Base-by-base conservation (phyloP, 2,888 invertebrate genomes). In the Drosophila subsilvestris region DNA sequence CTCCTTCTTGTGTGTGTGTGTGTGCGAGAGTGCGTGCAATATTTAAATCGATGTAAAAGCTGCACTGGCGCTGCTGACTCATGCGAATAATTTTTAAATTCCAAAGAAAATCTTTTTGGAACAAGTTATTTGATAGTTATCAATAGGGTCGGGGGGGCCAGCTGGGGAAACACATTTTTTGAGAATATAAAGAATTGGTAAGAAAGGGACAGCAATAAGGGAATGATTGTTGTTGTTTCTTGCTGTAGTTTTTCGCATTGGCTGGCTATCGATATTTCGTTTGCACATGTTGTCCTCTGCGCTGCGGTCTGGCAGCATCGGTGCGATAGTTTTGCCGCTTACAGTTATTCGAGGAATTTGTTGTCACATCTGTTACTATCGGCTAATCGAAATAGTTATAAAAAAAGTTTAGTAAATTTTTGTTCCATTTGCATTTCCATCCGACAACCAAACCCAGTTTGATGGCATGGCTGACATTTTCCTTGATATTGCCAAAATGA, bases 81-180 rank as follows among this genome's bases (percentile, higher is more conserved):
- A 86, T 85, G 43, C 69, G 27, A 14, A 14, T 37, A 62, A 73
- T 81, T 79, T 79, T 76, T 18, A 72, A 80, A 85, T 83, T 81
- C 76, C 75, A 69, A 74, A 70, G 67, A 74, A 77, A 51, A 67
- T 59, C 57, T 55, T 63, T 79, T 75, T 37, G 42, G 55, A 67
- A 59, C 62, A 37, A 53, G 42, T 63, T 75, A 63, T 77, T 51
- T 63, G 37, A 14, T 80, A 68, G 58, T 48, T 58, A 70, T 61
- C 57, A 70, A 65, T 14, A 32, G 4, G 4, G 32, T 32, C 14
- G 1, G 4, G 27, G n/a, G 6, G 42, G 20, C 29, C 6, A 3
- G 44, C 55, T 4, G 43, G 29, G 14, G 2, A 14, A 58, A 48
- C 14, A 18, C 18, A 42, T 27, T 53, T 32, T 53, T 20, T 17